Conservation (phyloP, 2,888 invertebrate species). For the Gandaritis pyraliata region DNA sequence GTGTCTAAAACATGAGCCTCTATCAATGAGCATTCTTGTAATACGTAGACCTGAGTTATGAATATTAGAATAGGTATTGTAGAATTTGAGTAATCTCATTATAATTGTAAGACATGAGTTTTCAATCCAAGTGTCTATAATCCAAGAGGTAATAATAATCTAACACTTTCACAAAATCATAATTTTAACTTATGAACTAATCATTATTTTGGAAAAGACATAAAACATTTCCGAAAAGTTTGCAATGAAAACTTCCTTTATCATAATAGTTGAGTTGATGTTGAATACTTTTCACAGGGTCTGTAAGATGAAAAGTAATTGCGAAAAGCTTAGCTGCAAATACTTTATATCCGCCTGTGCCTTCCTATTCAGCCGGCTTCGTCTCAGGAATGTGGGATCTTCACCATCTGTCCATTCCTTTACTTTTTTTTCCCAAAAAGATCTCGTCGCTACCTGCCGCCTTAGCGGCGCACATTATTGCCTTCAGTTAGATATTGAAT, state of each 20-base stretch:
- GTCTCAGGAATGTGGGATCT: conserved; percentile 72
- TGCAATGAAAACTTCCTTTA: neutral
- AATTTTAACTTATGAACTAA: too few relatives aligned
- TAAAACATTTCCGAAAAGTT: neutral
- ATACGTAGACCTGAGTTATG: neutral
- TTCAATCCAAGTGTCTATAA: too few relatives aligned
- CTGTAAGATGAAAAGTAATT: too few relatives aligned
- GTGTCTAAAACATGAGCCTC: neutral
- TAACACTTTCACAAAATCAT: too few relatives aligned
- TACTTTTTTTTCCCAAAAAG: conserved; percentile 60
- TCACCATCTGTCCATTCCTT: conserved; percentile 81
- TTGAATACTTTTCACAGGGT: too few relatives aligned
- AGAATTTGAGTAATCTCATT: too few relatives aligned
- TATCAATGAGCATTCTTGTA: neutral
- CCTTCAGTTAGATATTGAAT: conserved; percentile 49
- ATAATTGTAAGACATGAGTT: neutral
- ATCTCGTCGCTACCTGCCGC: conserved; percentile 76
- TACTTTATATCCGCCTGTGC: conserved; percentile 36
- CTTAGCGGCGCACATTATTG: conserved; percentile 64
- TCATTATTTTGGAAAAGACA: too few relatives aligned
- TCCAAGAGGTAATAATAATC: too few relatives aligned
- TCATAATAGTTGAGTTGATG: too few relatives aligned
- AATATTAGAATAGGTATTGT: neutral
- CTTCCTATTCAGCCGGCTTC: conserved; percentile 53
- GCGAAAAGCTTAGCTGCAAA: conserved; percentile 29